Base-by-base conservation (phyloP, 2,888 invertebrate genomes). In the Xestia ashworthii region DNA sequence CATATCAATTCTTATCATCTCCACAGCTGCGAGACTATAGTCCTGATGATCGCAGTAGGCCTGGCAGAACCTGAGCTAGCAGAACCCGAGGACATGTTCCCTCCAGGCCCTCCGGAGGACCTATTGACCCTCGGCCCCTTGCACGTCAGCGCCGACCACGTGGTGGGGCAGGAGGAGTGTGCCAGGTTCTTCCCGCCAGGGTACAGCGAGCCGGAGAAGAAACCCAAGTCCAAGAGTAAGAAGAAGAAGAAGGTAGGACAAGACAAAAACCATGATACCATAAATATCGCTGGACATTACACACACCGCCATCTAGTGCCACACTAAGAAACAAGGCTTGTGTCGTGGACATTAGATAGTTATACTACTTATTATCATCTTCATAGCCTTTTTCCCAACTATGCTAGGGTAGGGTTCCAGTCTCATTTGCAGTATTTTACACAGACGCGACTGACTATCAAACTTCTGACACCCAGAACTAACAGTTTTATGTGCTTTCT, bases 131-230 rank as follows among this genome's bases (percentile, higher is more conserved):
- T 98, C 66, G 97, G 98, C 0, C 98, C 98, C 0, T 96, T 97
- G 38, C 98, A 98, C 91, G 97, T 98, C 44, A 98, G 98, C 89
- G 97, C 97, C 12, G 98, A 98, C 90, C 95, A 97, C 0, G 97
- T 97, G 5, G 94, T 97, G 53, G 98, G 98, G 0, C 96, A 95
- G 48, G 94, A 95, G 69, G 98, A 98, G 89, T 97, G 98, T 75
- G 93, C 95, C 5, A 92, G 97, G 76, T 98, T 98, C 96, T 98
- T 98, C 93, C 98, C 98, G 0, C 95, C 97, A 3, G 97, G 97
- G 1, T 98, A 97, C 91, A 97, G 97, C 84, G 97, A 94, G 66
- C 96, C 96, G 0, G 97, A 97, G 70, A 95, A 94, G 76, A 94
- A 94, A 74, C 93, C 94, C 55, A 95, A 95, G 81, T 89, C 93